These are phyloP conservation scores for Larimichthys crocea DNA, from an alignment of 2,113 vertebrate genomes.

Conservation along the genomic window DNA sequence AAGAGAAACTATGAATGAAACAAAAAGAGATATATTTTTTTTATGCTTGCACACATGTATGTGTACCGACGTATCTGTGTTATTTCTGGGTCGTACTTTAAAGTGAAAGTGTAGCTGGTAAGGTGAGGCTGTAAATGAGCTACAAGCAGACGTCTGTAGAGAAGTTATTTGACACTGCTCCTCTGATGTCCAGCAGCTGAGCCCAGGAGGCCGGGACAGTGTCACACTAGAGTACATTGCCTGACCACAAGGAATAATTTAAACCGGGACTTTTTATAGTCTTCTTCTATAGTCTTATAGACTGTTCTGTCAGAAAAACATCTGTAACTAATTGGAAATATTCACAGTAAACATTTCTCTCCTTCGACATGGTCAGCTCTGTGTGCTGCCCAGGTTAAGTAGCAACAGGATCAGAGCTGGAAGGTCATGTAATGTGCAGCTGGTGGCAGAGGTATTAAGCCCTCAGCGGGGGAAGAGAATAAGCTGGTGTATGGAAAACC, in stretches of 20 bases:
- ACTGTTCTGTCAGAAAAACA: not conserved
- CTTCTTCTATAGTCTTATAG: not conserved
- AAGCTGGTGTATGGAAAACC: slow-evolving; percentile 65
- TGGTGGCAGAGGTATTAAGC: slow-evolving; percentile 67
- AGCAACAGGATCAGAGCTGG: slow-evolving; percentile 66
- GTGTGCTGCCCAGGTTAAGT: slow-evolving; percentile 60
- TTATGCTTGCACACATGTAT: not conserved
- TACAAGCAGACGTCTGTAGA: not conserved
- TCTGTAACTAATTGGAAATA: not conserved
- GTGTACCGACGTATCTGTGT: not conserved
- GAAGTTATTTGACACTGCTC: slow-evolving; percentile 71
- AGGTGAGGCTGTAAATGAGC: slow-evolving; percentile 55
- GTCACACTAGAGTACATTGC: slow-evolving; percentile 52
- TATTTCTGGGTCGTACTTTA: slow-evolving; percentile 21
- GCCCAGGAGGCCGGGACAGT: slow-evolving; percentile 50
- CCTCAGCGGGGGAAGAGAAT: slow-evolving; percentile 69
- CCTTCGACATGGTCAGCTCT: slow-evolving; percentile 11
- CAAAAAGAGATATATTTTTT: no score
- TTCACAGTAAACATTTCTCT: not conserved
- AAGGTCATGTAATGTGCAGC: slow-evolving; percentile 69
- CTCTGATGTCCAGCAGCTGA: slow-evolving; percentile 77
- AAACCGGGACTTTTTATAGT: not conserved
- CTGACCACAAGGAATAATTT: slow-evolving; percentile 28
- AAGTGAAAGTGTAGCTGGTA: slow-evolving; percentile 33
- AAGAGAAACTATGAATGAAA: not conserved